Conservation (phyloP, 2,888 invertebrate genomes). For the Bellardia bayeri region DNA sequence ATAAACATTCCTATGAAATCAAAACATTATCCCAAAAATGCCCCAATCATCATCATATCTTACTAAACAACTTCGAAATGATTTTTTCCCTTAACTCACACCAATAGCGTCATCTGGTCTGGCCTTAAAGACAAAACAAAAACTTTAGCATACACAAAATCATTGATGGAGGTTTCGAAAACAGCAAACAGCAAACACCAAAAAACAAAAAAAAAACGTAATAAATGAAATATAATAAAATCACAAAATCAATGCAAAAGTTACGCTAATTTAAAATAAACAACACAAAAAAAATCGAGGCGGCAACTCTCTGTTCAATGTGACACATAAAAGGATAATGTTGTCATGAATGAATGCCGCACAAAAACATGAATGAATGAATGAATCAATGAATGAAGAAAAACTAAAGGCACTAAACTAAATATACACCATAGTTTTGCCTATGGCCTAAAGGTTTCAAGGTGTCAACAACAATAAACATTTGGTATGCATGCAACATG, state of each 20-base stretch:
- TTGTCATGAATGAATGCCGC: conserved; percentile 62
- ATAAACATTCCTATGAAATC: no score
- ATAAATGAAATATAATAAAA: conserved; percentile 37
- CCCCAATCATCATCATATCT: no score
- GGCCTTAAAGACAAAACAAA: conserved; percentile 38
- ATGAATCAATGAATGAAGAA: not conserved
- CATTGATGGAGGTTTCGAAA: conserved; percentile 77
- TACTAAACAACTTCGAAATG: not conserved
- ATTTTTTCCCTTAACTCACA: conserved; percentile 27
- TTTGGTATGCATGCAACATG: conserved; percentile 55
- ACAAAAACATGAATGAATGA: conserved; percentile 41
- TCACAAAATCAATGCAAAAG: conserved; percentile 69
- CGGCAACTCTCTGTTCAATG: conserved; percentile 61
- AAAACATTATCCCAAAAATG: no score
- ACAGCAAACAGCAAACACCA: conserved; percentile 35
- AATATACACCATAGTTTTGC: conserved; percentile 33
- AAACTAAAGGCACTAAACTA: not conserved
- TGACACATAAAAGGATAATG: conserved; percentile 60
- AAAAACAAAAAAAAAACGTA: conserved; percentile 34
- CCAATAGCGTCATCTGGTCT: conserved; percentile 57
- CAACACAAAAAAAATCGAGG: conserved; percentile 65
- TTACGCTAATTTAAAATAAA: conserved; percentile 76
- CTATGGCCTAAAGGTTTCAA: conserved; percentile 64
- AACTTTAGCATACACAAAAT: conserved; percentile 35
- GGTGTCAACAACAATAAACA: conserved; percentile 71